Conservation (phyloP, 2,888 invertebrate genomes). For the Baronia brevicornis region DNA sequence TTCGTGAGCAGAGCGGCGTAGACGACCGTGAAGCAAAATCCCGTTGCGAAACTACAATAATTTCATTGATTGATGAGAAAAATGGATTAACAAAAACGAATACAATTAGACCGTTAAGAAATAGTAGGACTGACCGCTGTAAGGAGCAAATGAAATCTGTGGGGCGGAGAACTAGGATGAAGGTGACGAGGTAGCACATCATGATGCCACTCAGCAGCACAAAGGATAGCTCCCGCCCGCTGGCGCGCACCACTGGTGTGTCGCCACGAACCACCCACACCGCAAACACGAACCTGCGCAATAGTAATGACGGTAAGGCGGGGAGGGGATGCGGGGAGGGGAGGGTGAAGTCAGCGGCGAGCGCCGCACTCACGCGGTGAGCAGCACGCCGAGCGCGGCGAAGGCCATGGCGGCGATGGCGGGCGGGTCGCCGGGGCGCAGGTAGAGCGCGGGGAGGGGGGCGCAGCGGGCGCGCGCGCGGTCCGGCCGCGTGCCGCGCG, state of each 20-base stretch:
- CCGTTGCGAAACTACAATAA: constrained; percentile 84
- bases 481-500: constrained; percentile 89
- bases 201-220: constrained; percentile 92
- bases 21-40: constrained; percentile 97
- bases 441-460: constrained; percentile 87
- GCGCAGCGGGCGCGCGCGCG: constrained; percentile 82
- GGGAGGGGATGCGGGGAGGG: not conserved
- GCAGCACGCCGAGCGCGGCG: constrained; percentile 88
- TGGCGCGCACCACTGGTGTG: constrained; percentile 98
- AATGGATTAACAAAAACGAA: constrained; percentile 6
- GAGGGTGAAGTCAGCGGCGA: constrained; percentile 1
- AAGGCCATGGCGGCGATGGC: constrained; percentile 95
- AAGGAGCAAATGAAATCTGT: constrained; percentile 92
- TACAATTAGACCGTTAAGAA: constrained; percentile 1
- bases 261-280: constrained; percentile 91
- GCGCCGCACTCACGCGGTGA: constrained; percentile 77
- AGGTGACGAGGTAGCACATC: constrained; percentile 94
- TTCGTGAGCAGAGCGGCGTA: constrained; percentile 98
- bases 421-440: constrained; percentile 89
- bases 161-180: constrained; percentile 90
- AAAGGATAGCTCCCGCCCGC: constrained; percentile 92
- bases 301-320: not conserved
- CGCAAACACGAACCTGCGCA: constrained; percentile 78
- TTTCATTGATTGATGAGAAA: not conserved
- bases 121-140: constrained; percentile 79